Conservation (phyloP, 2,797 vertebrate genomes). For the Sebastes vulpes region DNA sequence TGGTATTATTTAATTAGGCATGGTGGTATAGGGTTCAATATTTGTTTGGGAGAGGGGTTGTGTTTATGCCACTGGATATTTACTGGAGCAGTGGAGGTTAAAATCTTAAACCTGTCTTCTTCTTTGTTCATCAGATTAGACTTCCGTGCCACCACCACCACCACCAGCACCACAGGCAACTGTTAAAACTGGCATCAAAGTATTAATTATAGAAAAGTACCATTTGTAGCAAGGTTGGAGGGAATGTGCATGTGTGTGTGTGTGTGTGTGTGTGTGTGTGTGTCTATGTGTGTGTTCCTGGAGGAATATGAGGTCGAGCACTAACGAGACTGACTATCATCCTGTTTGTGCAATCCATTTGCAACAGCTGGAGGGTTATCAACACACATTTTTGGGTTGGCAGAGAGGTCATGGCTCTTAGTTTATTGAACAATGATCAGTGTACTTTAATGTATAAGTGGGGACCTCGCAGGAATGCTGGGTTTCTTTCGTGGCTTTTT, state of each 20-base stretch:
- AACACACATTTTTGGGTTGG: not conserved
- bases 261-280: not conserved
- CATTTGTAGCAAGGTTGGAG: constrained; percentile 32
- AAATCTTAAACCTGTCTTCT: constrained; percentile 67
- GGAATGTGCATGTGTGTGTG: not conserved
- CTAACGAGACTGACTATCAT: not conserved
- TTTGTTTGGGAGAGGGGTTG: constrained; percentile 55
- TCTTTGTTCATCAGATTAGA: constrained; percentile 79
- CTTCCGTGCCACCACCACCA: constrained; percentile 40
- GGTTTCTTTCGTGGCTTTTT: not conserved
- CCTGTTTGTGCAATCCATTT: constrained; percentile 7
- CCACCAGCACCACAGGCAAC: constrained; percentile 51
- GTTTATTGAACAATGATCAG: not conserved
- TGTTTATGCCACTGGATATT: constrained; percentile 82
- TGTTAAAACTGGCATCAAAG: constrained; percentile 64
- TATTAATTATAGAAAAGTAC: constrained; percentile 68
- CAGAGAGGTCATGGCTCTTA: not conserved
- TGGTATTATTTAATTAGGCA: constrained; percentile 60
- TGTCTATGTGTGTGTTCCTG: not conserved
- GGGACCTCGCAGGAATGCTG: too few species aligned
- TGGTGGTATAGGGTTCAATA: constrained; percentile 42
- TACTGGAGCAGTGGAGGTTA: constrained; percentile 76
- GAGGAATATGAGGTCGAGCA: not conserved
- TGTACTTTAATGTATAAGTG: not conserved
- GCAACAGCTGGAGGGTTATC: not conserved